These are phyloP conservation scores for Drosophila carrolli DNA, from an alignment of 1,140 invertebrate species.

Conservation along the genomic window DNA sequence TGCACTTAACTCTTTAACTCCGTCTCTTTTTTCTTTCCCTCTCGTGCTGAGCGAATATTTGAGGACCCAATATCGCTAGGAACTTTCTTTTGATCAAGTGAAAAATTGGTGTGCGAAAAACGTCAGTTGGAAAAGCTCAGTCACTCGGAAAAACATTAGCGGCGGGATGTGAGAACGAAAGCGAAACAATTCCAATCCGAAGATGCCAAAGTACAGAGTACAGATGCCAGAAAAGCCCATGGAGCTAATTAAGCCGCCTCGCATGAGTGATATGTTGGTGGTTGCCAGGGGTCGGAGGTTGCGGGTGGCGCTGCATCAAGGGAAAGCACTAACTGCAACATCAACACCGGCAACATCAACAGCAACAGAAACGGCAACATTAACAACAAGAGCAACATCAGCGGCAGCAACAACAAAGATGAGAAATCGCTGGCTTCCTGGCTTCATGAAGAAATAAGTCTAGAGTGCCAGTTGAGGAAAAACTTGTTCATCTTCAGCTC, in stretches of 20 bases:
- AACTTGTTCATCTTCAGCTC: conserved; percentile 79
- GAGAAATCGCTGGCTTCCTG: conserved; percentile 77
- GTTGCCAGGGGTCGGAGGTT: conserved; percentile 29
- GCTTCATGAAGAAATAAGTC: conserved; percentile 58
- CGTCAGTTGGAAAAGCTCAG: conserved; percentile 46
- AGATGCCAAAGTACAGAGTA: conserved; percentile 22
- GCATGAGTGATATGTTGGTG: conserved; percentile 40
- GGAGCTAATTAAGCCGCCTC: conserved; percentile 69
- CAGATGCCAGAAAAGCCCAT: conserved; percentile 27
- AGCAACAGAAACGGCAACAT: conserved; percentile 2
- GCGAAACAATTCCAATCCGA: conserved; percentile 54
- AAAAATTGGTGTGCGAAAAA: conserved; percentile 54
- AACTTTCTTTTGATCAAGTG: conserved; percentile 52
- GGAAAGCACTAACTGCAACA: conserved; percentile 49
- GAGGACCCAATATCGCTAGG: conserved; percentile 43
- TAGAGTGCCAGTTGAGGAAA: conserved; percentile 40
- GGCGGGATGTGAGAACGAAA: conserved; percentile 70
- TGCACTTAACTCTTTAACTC: conserved; percentile 54
- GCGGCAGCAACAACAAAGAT: conserved; percentile 53
- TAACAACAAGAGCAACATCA: conserved; percentile 18
- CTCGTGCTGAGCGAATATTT: conserved; percentile 22
- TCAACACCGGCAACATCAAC: conserved; percentile 17
- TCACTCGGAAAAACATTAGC: conserved; percentile 35
- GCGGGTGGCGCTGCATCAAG: conserved; percentile 43
- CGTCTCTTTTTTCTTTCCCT: conserved; percentile 6